Conservation (phyloP, 2,113 vertebrate genomes). For the Ciconia stormi region DNA sequence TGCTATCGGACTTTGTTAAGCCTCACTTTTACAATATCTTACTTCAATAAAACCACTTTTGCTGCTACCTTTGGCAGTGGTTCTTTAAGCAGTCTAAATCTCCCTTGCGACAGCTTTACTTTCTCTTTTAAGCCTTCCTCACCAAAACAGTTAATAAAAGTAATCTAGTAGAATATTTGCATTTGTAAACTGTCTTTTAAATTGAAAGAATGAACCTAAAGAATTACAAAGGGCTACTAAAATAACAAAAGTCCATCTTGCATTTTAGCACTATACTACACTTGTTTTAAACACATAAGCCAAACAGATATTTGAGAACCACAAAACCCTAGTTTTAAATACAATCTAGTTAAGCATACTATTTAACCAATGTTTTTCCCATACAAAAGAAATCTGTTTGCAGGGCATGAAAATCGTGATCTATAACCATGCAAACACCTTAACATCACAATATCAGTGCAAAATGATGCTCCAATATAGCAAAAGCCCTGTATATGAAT, state of each 20-base stretch:
- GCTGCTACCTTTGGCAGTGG: neutral
- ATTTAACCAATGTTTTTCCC: neutral
- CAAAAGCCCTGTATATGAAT: neutral
- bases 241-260: neutral
- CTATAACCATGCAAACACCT: neutral
- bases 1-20: neutral
- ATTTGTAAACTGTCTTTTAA: neutral
- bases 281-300: neutral
- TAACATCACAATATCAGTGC: neutral
- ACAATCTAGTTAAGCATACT: neutral
- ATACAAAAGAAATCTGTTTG: neutral
- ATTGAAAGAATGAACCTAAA: neutral
- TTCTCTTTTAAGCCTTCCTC: neutral
- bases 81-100: neutral
- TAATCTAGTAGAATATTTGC: neutral
- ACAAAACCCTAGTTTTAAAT: neutral
- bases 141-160: neutral
- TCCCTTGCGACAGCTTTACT: neutral
- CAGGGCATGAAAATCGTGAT: neutral
- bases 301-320: neutral
- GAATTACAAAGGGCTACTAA: neutral
- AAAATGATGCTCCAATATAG: neutral
- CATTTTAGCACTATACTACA: neutral
- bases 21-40: neutral
- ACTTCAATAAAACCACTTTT: neutral